Evolutionary conservation across 2,888 invertebrate species (phyloP).

Genomic region (Liposcelis brunnea): DNA sequence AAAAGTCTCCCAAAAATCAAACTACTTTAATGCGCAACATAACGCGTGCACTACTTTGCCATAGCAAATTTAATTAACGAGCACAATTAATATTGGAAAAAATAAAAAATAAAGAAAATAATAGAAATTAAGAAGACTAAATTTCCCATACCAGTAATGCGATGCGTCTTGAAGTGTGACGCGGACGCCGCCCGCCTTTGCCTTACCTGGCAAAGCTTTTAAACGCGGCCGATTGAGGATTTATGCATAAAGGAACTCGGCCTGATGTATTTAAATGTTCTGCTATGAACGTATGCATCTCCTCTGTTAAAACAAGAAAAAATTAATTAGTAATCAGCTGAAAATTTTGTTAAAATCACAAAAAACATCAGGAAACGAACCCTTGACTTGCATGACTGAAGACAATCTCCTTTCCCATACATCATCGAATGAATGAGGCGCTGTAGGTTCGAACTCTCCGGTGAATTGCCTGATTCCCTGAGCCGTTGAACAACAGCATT

Average conservation of each 20-base stretch:
- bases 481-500: constrained; percentile 75
- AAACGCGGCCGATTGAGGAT: constrained; percentile 98
- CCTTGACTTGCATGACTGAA: constrained; percentile 87
- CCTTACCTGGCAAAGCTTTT: constrained; percentile 99
- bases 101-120: neutral
- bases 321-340: constrained; percentile 16
- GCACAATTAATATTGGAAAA: neutral
- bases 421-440: constrained; percentile 84
- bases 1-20: no score
- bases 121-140: no score
- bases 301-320: constrained; percentile 65
- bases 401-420: constrained; percentile 91
- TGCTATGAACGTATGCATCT: constrained; percentile 97
- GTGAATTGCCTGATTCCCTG: constrained; percentile 69
- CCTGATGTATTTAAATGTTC: constrained; percentile 89
- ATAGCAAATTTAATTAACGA: no score
- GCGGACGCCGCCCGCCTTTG: constrained; percentile 20
- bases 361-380: constrained; percentile 29
- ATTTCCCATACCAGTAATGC: constrained; percentile 7
- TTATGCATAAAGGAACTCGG: constrained; percentile 96
- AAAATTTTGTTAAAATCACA: neutral
- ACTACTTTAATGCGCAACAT: no score
- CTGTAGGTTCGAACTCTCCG: constrained; percentile 76
- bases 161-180: constrained; percentile 14
- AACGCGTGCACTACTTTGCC: no score